Conservation (phyloP, 2,797 vertebrate species). For the Macroramphosus scolopax region DNA sequence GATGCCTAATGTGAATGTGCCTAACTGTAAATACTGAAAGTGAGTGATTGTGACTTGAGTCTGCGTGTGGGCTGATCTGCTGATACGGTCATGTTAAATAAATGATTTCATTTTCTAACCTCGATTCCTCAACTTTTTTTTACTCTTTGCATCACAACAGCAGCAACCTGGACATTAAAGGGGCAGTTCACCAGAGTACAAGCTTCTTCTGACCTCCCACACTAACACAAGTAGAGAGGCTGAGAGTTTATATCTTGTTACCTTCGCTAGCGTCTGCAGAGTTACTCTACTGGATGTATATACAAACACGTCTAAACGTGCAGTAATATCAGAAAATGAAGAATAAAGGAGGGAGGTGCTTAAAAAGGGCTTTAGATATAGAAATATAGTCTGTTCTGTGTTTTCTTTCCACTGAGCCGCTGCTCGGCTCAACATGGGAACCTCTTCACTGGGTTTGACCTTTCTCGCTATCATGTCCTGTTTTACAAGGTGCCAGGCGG, state of each 20-base stretch:
- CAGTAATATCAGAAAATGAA: too few species aligned
- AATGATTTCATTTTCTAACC: constrained; percentile 72
- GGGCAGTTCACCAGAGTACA: background rate
- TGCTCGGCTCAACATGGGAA: too few species aligned
- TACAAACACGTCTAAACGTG: too few species aligned
- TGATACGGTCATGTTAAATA: constrained; percentile 70
- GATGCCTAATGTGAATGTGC: constrained; percentile 72
- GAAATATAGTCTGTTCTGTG: too few species aligned
- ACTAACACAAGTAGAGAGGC: too few species aligned
- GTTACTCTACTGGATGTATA: too few species aligned
- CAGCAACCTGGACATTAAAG: background rate
- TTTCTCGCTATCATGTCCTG: constrained; percentile 34
- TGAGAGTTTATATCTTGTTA: background rate
- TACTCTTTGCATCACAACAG: too few species aligned
- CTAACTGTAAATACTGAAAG: constrained; percentile 73
- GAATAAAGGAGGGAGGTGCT: too few species aligned
- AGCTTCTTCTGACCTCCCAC: too few species aligned
- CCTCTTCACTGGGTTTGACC: constrained; percentile 37
- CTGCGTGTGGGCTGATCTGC: constrained; percentile 66
- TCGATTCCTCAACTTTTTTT: constrained; percentile 8
- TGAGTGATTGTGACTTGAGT: constrained; percentile 67
- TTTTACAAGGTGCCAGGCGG: constrained; percentile 48
- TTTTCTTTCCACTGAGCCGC: too few species aligned
- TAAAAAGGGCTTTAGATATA: too few species aligned
- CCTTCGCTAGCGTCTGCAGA: too few species aligned